Conservation (phyloP, 1,140 invertebrate genomes). For the Armadillidium nasatum region DNA sequence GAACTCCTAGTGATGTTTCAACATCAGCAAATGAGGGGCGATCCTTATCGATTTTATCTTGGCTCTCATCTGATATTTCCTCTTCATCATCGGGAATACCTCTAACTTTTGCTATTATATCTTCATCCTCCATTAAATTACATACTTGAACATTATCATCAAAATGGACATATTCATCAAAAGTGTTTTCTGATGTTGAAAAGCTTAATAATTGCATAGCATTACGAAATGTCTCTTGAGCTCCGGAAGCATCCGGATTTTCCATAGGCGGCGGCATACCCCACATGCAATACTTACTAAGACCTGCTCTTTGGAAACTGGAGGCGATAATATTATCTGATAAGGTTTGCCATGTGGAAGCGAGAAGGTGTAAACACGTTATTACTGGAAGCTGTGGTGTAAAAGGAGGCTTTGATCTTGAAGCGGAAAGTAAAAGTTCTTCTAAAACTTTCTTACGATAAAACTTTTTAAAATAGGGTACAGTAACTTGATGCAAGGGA, state of each 20-base stretch:
- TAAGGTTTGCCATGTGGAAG: slow-evolving; percentile 39
- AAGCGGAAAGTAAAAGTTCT: slow-evolving; percentile 4
- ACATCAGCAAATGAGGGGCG: slow-evolving; percentile 29
- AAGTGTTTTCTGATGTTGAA: slow-evolving; percentile 31
- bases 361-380: slow-evolving; percentile 34
- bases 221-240: slow-evolving; percentile 31
- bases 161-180: slow-evolving; percentile 41
- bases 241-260: slow-evolving; percentile 25
- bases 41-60: neutral
- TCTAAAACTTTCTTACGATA: slow-evolving; percentile 34
- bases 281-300: slow-evolving; percentile 38
- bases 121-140: slow-evolving; percentile 36
- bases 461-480: slow-evolving; percentile 33
- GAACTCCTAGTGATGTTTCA: slow-evolving; percentile 28
- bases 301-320: slow-evolving; percentile 36
- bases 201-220: slow-evolving; percentile 26
- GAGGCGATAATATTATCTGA: slow-evolving; percentile 33
- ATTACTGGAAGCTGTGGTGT: slow-evolving; percentile 2
- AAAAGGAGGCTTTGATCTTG: slow-evolving; percentile 12
- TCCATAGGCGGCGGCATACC: slow-evolving; percentile 27
- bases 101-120: slow-evolving; percentile 35
- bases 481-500: slow-evolving; percentile 31
- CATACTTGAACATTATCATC: slow-evolving; percentile 40
- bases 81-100: neutral
- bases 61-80: neutral